A percentile compares a stretch with the other conserved stretches of the same genome.
These are phyloP conservation scores for Hydractinia symbiolongicarpus DNA, from an alignment of 30 jellyfish, hydroid and myxozoan species.

Conservation along the genomic window DNA sequence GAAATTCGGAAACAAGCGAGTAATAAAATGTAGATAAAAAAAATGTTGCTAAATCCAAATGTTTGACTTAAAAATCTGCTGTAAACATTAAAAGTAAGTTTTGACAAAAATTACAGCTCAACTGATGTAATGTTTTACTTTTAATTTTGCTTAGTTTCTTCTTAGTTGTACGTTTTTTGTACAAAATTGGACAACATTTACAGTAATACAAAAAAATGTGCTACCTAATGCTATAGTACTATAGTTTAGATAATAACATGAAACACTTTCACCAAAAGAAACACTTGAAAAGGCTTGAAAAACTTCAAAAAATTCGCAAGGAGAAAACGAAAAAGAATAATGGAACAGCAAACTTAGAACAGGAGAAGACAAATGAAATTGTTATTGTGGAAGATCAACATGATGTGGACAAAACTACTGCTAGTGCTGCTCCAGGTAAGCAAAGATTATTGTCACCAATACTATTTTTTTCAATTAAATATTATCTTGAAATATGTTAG, in stretches of 20 bases:
- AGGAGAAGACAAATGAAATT: background rate
- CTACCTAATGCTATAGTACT: no score
- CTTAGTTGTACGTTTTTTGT: no score
- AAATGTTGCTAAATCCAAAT: no score
- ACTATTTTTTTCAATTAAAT: background rate
- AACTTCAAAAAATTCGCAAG: slow-evolving; percentile 52
- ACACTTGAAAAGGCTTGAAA: slow-evolving; percentile 60
- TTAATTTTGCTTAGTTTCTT: no score
- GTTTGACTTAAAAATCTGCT: no score
- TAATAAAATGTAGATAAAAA: no score
- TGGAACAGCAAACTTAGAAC: background rate
- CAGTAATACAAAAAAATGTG: no score
- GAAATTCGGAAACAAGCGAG: no score
- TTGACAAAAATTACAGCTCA: no score
- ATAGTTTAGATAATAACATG: background rate
- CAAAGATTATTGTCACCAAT: background rate
- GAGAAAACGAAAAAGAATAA: slow-evolving; percentile 35
- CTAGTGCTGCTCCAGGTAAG: slow-evolving; percentile 4
- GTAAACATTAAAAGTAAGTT: no score
- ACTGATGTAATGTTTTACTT: no score
- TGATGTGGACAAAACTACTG: background rate
- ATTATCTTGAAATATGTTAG: background rate
- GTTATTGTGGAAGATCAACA: slow-evolving; percentile 6
- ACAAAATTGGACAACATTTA: no score
- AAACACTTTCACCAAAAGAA: slow-evolving; percentile 47